Conservation (phyloP, 1,140 invertebrate genomes). For the Brachionus paranguensis region DNA sequence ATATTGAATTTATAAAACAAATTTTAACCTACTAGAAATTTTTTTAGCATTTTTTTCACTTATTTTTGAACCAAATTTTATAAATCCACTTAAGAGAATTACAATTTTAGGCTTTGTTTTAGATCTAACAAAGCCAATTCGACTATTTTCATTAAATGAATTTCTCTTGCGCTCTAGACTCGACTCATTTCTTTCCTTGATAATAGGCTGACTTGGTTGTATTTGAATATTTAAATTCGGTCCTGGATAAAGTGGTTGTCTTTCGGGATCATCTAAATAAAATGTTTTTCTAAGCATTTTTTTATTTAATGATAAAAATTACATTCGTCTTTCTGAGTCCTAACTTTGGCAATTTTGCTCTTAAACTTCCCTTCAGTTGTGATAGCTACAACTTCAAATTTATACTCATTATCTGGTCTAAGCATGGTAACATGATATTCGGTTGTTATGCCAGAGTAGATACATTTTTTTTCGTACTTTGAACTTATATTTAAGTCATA, state of each 20-base stretch:
- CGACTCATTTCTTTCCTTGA: not conserved
- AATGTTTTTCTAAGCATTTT: not conserved
- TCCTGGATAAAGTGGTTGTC: constrained; percentile 13
- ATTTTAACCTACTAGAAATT: too few relatives aligned
- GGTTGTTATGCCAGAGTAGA: constrained; percentile 53
- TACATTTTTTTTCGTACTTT: constrained; percentile 42
- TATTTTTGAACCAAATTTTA: too few relatives aligned
- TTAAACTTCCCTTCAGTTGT: constrained; percentile 55
- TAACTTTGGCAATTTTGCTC: constrained; percentile 51
- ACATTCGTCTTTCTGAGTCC: constrained; percentile 55
- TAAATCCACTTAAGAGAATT: not conserved
- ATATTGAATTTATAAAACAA: too few relatives aligned
- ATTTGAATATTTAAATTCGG: not conserved
- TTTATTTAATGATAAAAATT: constrained; percentile 41
- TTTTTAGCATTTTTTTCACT: too few relatives aligned
- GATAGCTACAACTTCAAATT: constrained; percentile 49
- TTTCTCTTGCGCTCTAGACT: not conserved
- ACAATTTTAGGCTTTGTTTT: constrained; percentile 5
- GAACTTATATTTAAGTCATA: constrained; percentile 53
- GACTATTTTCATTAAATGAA: not conserved
- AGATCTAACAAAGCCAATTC: not conserved
- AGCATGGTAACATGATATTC: constrained; percentile 46
- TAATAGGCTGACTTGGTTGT: not conserved
- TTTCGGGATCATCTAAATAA: constrained; percentile 24
- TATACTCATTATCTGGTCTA: constrained; percentile 53